Percentiles rank a stretch among this genome's conserved stretches.
Conservation (phyloP, 2,797 vertebrate species). For the Sebastes elongatus region DNA sequence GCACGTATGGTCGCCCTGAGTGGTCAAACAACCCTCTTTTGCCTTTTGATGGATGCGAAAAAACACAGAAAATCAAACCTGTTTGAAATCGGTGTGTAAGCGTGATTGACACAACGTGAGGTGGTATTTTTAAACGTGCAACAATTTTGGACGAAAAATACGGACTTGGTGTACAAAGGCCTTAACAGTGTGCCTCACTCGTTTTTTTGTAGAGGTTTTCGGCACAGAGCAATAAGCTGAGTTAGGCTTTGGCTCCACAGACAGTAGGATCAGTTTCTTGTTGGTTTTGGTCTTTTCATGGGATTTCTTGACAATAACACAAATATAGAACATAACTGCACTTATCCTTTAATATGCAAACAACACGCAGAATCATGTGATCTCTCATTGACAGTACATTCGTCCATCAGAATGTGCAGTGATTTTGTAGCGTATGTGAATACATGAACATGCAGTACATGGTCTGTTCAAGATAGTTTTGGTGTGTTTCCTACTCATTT, state of each 20-base stretch:
- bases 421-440: neutral
- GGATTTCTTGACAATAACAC: conserved; percentile 3
- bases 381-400: neutral
- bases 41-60: too few species aligned
- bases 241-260: neutral
- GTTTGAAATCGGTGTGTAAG: too few species aligned
- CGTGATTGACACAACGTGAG: too few species aligned
- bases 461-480: neutral
- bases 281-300: neutral
- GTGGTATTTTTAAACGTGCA: too few species aligned
- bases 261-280: neutral
- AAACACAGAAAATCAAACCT: too few species aligned
- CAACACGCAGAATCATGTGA: neutral
- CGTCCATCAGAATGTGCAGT: neutral
- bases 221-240: neutral
- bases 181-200: neutral
- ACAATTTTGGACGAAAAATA: too few species aligned
- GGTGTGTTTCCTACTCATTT: neutral
- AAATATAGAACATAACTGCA: neutral
- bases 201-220: neutral
- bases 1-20: too few species aligned
- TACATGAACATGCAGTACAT: neutral
- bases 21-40: too few species aligned
- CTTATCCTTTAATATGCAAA: neutral
- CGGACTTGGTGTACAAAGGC: too few species aligned